Evolutionary conservation across 1,140 invertebrate genomes (phyloP), one percentile per base, ranked within the genome.

Genomic region (Rhynchophorus ferrugineus): DNA sequence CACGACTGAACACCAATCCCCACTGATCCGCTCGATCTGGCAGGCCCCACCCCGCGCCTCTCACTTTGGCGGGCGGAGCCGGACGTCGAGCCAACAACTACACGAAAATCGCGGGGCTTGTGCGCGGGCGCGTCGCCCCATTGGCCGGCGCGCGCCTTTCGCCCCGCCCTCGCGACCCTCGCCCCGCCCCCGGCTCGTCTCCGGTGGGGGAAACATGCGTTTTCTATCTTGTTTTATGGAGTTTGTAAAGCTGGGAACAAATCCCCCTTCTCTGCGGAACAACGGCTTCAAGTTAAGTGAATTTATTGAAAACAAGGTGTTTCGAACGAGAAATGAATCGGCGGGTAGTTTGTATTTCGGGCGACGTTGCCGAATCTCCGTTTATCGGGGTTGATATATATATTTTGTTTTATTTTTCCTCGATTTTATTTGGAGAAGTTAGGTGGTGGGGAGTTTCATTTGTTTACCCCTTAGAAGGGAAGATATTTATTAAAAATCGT

Each of bases 291-390:
- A 47, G 53, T 55, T 69, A 69, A 69, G 67, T 62, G 68, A 70
- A 69, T 70, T 70, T 70, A 70, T 70, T 70, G 67, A 67, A 68
- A 69, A 70, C 68, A 70, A 66, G 67, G 68, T 69, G 68, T 69
- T 69, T 65, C 64, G 51, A 49, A 44, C 45, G 41, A 62, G 62
- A 62, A 69, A 69, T 69, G 68, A 68, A 69, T 68, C 63, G 64
- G 60, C 64, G 55, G 61, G 62, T 70, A 67, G 65, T 70, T 70
- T 70, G 68, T 70, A 70, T 69, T 54, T 69, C 66, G 59, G 66
- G 61, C 53, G 33, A 1, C 13, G 53, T 55, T 55, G 53, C 47
- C 53, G 21, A 21, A 24, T 54, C 39, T 48, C n/a, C n/a, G n/a
- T n/a, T n/a, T n/a, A n/a, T n/a, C n/a, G n/a, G n/a, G n/a, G n/a